Conservation (phyloP, 1,140 invertebrate genomes). For the Tetraneura akinire region DNA sequence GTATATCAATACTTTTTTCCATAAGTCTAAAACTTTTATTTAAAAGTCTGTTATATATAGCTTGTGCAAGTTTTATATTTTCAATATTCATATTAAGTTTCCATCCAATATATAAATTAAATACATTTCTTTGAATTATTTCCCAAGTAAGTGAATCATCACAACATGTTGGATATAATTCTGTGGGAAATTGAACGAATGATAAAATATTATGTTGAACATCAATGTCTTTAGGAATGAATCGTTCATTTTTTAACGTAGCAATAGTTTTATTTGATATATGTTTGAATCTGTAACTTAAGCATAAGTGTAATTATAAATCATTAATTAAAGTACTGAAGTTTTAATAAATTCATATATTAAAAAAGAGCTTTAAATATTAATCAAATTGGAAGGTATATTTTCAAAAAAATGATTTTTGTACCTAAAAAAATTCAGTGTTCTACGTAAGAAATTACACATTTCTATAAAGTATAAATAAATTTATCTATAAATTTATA, state of each 20-base stretch:
- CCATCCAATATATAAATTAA: conserved; percentile 27
- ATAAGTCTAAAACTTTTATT: conserved; percentile 39
- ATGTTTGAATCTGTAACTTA: conserved; percentile 24
- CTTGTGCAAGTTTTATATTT: conserved; percentile 15
- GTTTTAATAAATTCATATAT: no score
- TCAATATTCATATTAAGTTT: conserved; percentile 21
- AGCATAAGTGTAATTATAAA: no score
- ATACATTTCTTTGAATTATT: conserved; percentile 4
- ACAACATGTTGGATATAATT: conserved; percentile 14
- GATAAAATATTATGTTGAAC: conserved; percentile 34
- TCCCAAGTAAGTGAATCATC: conserved; percentile 10
- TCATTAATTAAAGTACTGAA: no score
- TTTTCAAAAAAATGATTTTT: no score
- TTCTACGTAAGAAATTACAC: no score
- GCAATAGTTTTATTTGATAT: conserved; percentile 8
- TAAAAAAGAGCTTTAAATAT: no score
- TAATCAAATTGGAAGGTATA: no score
- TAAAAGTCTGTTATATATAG: not conserved
- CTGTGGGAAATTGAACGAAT: conserved; percentile 4
- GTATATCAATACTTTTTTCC: conserved; percentile 26
- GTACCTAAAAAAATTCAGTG: no score
- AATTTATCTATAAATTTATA: no score
- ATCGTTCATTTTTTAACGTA: conserved; percentile 8
- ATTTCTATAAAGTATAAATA: no score
- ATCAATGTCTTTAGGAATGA: not conserved